These are phyloP conservation scores for Periparus ater DNA, from an alignment of 2,797 vertebrate genomes.

Conservation along the genomic window DNA sequence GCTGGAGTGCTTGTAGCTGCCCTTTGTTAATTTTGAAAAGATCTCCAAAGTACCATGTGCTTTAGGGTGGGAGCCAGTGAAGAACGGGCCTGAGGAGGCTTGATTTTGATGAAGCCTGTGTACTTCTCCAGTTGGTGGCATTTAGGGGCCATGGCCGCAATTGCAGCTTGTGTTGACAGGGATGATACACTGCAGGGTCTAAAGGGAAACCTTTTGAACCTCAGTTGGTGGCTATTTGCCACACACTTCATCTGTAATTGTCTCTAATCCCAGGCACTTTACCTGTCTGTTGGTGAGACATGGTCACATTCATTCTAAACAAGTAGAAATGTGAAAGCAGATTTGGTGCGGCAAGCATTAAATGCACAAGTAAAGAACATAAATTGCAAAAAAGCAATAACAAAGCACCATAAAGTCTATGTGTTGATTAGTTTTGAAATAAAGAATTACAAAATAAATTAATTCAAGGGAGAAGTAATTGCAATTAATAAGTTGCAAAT, in stretches of 20 bases:
- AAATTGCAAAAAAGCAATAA: neutral
- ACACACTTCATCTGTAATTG: neutral
- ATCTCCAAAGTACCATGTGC: neutral
- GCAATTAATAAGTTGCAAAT: conserved; percentile 60
- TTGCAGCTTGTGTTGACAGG: neutral
- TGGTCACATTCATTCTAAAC: neutral
- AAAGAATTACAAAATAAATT: conserved; percentile 61
- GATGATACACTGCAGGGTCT: conserved; percentile 1
- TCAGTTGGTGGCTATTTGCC: neutral
- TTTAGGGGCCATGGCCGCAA: neutral
- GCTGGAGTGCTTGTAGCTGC: neutral
- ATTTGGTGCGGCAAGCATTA: neutral
- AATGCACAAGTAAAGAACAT: neutral
- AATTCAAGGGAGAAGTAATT: conserved; percentile 53
- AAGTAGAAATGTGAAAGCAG: neutral
- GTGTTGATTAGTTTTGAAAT: conserved; percentile 48
- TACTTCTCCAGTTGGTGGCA: neutral
- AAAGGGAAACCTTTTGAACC: conserved; percentile 26
- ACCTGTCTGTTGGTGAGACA: neutral
- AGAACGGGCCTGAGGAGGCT: neutral
- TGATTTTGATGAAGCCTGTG: neutral
- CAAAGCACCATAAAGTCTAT: neutral
- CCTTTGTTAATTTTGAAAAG: neutral
- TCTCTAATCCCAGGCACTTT: conserved; percentile 29
- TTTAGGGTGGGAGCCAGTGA: neutral